Evolutionary conservation across 1,140 invertebrate species (phyloP), one percentile per base, ranked within the genome.

Genomic region (Cephus cinctus): DNA sequence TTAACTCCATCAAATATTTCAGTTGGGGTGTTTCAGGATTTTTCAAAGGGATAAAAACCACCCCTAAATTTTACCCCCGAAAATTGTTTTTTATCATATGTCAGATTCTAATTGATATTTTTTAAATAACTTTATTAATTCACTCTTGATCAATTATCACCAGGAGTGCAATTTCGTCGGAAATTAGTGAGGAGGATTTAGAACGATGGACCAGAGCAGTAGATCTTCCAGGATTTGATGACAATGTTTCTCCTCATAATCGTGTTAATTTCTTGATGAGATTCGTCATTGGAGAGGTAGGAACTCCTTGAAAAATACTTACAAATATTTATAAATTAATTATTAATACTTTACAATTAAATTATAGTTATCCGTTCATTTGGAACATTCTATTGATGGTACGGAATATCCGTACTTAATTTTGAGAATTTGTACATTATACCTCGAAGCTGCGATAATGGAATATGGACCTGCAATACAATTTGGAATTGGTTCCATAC

Each of bases 181-280:
- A 89, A 54, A 79, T 86, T 21, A 88, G 85, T 50, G 87, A 90
- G 64, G 87, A 89, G 53, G 86, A 89, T 52, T 75, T 81, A 47
- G 88, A 90, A 63, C 78, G 85, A 34, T 88, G 86, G 80, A 86
- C 87, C 2, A 78, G 86, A 34, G 83, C 81, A 12, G 82, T 90
- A 1, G 87, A 90, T 65, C 78, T 90, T 19, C 89, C 88, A 12
- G 87, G 89, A 5, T 89, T 93, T 54, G 89, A 93, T 63, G 90
- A 92, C 59, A 91, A 89, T 59, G 82, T 89, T 2, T 92, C 89
- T 0, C 84, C 86, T 0, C 84, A 81, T 54, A 92, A 92, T 68
- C 82, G 79, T 43, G 88, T 92, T 35, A 82, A 81, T 47, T 78
- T 86, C 14, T 76, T 91, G 32, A 76, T 89, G 41, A 77, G 90